Base-by-base conservation (phyloP, 2,113 vertebrate genomes). In the Galeopterus variegatus region DNA sequence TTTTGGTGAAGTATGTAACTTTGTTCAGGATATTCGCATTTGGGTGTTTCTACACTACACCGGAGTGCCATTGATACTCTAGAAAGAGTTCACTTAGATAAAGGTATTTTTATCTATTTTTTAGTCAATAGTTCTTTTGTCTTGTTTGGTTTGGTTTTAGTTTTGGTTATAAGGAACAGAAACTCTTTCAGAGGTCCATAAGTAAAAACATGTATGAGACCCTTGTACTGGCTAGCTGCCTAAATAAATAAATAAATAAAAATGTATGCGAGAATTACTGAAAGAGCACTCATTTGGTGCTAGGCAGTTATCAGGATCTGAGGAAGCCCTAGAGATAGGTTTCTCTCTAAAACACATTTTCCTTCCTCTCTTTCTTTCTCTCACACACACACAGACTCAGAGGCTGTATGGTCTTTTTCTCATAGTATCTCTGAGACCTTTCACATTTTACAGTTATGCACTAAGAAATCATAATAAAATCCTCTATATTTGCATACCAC, bases 161-260 rank as follows among this genome's bases (percentile, higher is more conserved):
- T 69, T 97, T 93, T 92, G 28, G 48, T 86, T 86, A 64, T 58
- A 95, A 95, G 62, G 17, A 93, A 73, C 14, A 96, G 41, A 91
- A 95, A 95, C 58, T 81, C 28, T 93, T 36, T 72, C 45, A 95
- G 76, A 94, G 65, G 52, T 33, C 58, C 50, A 18, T 10, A 92
- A 75, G 52, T 77, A 14, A 89, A 84, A 41, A 41, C 41, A 41
- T 41, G 41, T 41, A 41, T 41, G 41, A 41, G 41, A 41, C 41
- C 41, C 41, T 41, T 41, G 41, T 41, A 41, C 41, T 41, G 41
- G 41, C 41, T 41, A 41, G 41, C 41, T 41, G 41, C 41, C 41
- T 41, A 41, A 41, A 41, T 41, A 41, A 41, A 41, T 41, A 41
- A 41, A 41, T 41, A 41, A 41, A 41, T 41, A 41, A 41, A 77